A percentile compares a stretch with the other conserved stretches of the same genome.
phyloP scores from a whole-genome alignment of 2,888 invertebrate species.

The Drosophila mimetica region DNA sequence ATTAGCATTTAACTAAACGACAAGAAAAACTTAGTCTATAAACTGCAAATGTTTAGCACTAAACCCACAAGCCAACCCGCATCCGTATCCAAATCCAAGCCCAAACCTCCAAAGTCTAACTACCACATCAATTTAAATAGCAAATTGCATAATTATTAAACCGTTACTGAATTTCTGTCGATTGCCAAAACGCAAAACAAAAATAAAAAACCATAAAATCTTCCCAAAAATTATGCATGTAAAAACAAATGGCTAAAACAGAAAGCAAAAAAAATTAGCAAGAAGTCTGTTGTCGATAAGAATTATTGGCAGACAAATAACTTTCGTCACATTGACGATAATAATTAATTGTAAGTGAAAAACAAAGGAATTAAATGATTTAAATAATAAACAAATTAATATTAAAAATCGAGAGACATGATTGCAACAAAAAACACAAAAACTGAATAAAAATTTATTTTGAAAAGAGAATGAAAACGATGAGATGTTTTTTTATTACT shows the following conservation, averaged over 20 bases:
- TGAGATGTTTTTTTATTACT: neutral
- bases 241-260: slow-evolving; percentile 52
- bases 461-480: slow-evolving; percentile 64
- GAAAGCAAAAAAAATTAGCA: slow-evolving; percentile 61
- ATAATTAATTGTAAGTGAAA: slow-evolving; percentile 81
- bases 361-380: slow-evolving; percentile 78
- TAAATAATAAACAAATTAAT: slow-evolving; percentile 71
- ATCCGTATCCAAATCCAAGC: slow-evolving; percentile 37
- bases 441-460: slow-evolving; percentile 79
- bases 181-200: slow-evolving; percentile 54
- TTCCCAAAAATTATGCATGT: slow-evolving; percentile 68
- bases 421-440: slow-evolving; percentile 63
- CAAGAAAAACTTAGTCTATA: slow-evolving; percentile 60
- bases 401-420: slow-evolving; percentile 78
- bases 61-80: slow-evolving; percentile 27
- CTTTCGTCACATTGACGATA: slow-evolving; percentile 85
- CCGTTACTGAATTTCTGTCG: slow-evolving; percentile 69
- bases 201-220: slow-evolving; percentile 38
- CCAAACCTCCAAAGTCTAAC: slow-evolving; percentile 52
- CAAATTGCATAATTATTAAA: slow-evolving; percentile 72
- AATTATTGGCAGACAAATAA: slow-evolving; percentile 84
- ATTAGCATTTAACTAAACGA: slow-evolving; percentile 70
- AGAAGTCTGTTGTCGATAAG: slow-evolving; percentile 84
- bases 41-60: slow-evolving; percentile 70
- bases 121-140: slow-evolving; percentile 77